phyloP scores from a whole-genome alignment of 2,113 vertebrate species.

The Orcinus orca region DNA sequence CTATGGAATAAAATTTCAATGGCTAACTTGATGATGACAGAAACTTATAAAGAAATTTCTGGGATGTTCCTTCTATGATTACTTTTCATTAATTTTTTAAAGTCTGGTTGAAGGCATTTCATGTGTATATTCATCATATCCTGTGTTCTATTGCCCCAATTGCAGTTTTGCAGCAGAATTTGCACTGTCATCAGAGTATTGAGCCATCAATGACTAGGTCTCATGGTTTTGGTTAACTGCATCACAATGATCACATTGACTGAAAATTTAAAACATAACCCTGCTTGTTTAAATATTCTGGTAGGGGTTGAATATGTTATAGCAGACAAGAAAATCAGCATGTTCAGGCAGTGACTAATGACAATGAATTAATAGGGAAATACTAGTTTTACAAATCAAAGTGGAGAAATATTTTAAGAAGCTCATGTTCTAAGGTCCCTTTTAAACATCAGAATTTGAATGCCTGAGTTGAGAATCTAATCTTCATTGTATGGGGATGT shows the following conservation, averaged over 20 bases:
- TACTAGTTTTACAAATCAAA: not conserved
- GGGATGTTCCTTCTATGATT: not conserved
- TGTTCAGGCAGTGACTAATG: not conserved
- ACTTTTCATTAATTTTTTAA: not conserved
- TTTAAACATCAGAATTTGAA: not conserved
- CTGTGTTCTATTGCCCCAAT: not conserved
- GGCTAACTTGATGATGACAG: not conserved
- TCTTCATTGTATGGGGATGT: not conserved
- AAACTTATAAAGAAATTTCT: not conserved
- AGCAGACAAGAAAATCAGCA: not conserved
- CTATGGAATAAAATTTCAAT: not conserved
- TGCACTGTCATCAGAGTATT: conserved; percentile 24
- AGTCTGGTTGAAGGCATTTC: not conserved
- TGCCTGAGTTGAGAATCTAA: not conserved
- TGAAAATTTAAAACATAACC: conserved; percentile 31
- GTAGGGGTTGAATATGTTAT: not conserved
- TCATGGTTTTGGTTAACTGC: conserved; percentile 28
- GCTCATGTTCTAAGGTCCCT: not conserved
- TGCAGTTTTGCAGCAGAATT: not conserved
- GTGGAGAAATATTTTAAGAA: not conserved
- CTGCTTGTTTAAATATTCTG: not conserved
- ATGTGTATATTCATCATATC: not conserved
- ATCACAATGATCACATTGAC: conserved; percentile 12
- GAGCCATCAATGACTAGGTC: not conserved
- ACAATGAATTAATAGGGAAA: not conserved